Conservation (phyloP, 1,140 invertebrate genomes). For the Camponotus vicinus region DNA sequence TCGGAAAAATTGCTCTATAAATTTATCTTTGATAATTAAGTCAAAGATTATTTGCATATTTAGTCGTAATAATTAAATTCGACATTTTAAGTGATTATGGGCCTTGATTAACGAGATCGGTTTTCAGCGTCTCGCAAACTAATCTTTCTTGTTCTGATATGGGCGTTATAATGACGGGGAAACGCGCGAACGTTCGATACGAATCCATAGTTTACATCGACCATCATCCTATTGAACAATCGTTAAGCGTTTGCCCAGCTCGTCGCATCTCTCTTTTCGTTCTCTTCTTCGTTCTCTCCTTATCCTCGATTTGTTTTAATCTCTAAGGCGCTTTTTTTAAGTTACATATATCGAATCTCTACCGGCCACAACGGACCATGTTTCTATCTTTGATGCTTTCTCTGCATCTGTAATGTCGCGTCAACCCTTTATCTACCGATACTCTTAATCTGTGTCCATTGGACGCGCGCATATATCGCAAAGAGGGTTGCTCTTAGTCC, state of each 20-base stretch:
- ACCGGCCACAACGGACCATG: not conserved
- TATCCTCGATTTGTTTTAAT: conserved; percentile 36
- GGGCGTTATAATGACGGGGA: conserved; percentile 5
- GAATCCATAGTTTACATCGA: not conserved
- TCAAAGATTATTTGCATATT: not conserved
- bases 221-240: conserved; percentile 39
- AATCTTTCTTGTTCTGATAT: conserved; percentile 58
- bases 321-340: conserved; percentile 41
- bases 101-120: conserved; percentile 6
- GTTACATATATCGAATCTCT: conserved; percentile 7
- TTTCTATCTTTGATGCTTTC: not conserved
- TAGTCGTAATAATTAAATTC: not conserved
- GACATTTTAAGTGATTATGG: not conserved
- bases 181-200: conserved; percentile 16
- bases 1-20: not conserved
- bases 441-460: not conserved
- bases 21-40: not conserved
- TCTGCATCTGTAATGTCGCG: conserved; percentile 4
- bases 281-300: conserved; percentile 54
- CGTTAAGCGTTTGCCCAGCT: not conserved
- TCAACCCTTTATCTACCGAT: conserved; percentile 11
- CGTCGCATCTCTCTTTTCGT: conserved; percentile 33
- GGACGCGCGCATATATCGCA: not conserved
- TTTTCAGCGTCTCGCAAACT: conserved; percentile 12
- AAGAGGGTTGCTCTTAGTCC: not conserved